Percentiles rank a stretch among this genome's conserved stretches.
Evolutionary conservation across 2,797 vertebrate species (phyloP).

Genomic region (Melanitta fusca): DNA sequence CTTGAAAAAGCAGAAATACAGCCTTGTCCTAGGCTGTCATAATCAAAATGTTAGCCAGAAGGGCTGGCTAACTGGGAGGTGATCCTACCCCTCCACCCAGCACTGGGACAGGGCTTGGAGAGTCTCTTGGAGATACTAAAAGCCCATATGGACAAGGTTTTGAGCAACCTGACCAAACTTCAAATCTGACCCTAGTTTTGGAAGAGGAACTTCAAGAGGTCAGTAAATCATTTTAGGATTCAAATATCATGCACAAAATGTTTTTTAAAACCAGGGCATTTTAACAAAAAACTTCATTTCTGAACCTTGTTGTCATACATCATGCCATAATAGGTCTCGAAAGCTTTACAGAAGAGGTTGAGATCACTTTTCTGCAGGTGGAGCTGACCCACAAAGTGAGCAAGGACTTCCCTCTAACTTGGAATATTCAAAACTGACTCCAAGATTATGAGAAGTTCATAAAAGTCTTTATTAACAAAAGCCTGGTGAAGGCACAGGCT

Average conservation of each 20-base stretch:
- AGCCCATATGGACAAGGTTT: not conserved
- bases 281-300: not conserved
- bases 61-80: not conserved
- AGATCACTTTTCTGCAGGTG: not conserved
- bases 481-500: not conserved
- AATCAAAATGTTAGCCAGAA: not conserved
- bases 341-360: not conserved
- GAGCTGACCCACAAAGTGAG: not conserved
- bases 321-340: not conserved
- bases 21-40: not conserved
- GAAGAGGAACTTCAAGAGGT: not conserved
- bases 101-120: not conserved
- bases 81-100: not conserved
- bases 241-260: not conserved
- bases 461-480: not conserved
- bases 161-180: not conserved
- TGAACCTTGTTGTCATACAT: not conserved
- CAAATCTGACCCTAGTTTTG: not conserved
- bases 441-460: not conserved
- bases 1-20: not conserved
- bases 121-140: not conserved
- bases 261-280: not conserved
- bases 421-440: not conserved
- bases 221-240: not conserved
- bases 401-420: not conserved